Evolutionary conservation across 2,888 invertebrate genomes (phyloP), one percentile per base, ranked within the genome.

Genomic region (Parnassius mnemosyne): DNA sequence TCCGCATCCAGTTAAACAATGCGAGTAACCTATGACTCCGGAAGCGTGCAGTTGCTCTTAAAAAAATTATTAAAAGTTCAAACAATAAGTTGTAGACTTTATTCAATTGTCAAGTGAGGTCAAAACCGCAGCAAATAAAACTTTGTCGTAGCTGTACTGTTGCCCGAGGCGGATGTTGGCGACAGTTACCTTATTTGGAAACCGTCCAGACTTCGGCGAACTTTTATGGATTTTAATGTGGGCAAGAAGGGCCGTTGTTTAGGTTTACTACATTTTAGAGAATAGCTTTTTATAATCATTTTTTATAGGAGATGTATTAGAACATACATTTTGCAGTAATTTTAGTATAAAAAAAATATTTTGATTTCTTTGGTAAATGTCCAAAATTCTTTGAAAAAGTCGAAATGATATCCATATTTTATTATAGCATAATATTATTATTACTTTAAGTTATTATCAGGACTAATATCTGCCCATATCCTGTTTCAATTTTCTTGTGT

Each of bases 131-230:
- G 74, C 71, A 69, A 66, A 67, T 73, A 69, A 70, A 67, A 74
- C 61, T 71, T 74, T 72, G 77, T 80, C 75, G 75, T 72, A 74
- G 81, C 84, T 10, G 49, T 46, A 57, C 79, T 77, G 60, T 9
- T 10, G 76, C 81, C 81, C 75, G 75, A 74, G 76, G 81, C 84
- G 85, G 83, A 85, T 87, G 88, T 86, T 83, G 84, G 80, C 84
- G 81, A 82, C 88, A 87, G 82, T 85, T 85, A 83, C 89, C 89
- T 87, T 89, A 89, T 90, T 91, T 90, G 90, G 90, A 88, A 74
- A 77, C 76, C 78, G 78, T 87, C 90, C 89, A 91, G 85, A 72
- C 78, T 76, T 75, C 75, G 80, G 75, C 77, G 78, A 88, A 89
- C 84, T 90, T 89, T 88, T 86, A 86, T 87, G 83, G 83, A 83